These are phyloP conservation scores for Vultur gryphus DNA, from an alignment of 2,797 vertebrate genomes.

Conservation along the genomic window DNA sequence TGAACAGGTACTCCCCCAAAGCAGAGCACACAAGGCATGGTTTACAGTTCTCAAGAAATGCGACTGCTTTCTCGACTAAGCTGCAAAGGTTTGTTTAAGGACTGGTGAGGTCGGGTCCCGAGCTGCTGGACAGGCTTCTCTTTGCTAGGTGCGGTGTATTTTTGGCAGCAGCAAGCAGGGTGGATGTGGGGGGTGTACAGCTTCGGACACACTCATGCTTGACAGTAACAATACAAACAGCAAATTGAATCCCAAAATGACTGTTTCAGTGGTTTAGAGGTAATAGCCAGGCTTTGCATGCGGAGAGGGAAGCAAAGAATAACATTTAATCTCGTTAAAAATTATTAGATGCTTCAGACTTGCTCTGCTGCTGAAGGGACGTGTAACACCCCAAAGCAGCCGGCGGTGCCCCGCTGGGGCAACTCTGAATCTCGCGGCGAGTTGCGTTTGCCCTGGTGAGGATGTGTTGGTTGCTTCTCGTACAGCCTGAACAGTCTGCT, in stretches of 20 bases:
- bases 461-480: not conserved
- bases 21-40: rapidly evolving
- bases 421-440: not conserved
- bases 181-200: not conserved
- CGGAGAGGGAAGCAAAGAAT: not conserved
- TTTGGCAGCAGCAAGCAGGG: not conserved
- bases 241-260: not conserved
- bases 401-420: too few relatives aligned
- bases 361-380: not conserved
- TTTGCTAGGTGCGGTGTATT: not conserved
- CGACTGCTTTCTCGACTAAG: not conserved
- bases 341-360: not conserved
- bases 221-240: not conserved
- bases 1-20: too few relatives aligned
- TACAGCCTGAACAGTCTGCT: not conserved
- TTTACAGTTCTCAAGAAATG: too few relatives aligned
- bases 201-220: not conserved
- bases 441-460: not conserved
- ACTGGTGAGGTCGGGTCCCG: not conserved
- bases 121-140: not conserved
- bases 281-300: not conserved
- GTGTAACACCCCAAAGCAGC: not conserved
- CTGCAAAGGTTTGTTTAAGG: not conserved
- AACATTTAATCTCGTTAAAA: not conserved
- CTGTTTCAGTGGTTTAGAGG: not conserved